Evolutionary conservation across 2,888 invertebrate species (phyloP).

Genomic region (Drosophila falleni): DNA sequence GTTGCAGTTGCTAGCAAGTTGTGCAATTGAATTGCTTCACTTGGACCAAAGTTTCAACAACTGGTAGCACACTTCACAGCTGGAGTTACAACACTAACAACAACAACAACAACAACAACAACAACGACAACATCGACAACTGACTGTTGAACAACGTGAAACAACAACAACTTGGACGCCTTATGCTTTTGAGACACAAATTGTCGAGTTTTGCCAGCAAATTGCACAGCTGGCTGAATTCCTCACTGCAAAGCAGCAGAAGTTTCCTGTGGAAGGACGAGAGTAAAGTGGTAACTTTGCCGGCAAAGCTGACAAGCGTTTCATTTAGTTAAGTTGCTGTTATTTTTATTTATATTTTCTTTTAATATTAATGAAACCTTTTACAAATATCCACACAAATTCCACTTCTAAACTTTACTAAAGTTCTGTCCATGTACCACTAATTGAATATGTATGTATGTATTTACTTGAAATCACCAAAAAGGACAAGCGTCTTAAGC

Average conservation of each 20-base stretch:
- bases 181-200: conserved; percentile 64
- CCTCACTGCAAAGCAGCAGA: neutral
- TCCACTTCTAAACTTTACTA: conserved; percentile 47
- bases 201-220: conserved; percentile 71
- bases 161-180: conserved; percentile 35
- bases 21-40: conserved; percentile 50
- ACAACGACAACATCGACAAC: conserved; percentile 12
- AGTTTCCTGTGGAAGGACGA: conserved; percentile 4
- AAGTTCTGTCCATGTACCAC: conserved; percentile 45
- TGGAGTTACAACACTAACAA: conserved; percentile 42
- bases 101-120: conserved; percentile 21
- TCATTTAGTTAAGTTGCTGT: conserved; percentile 63
- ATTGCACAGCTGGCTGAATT: conserved; percentile 73
- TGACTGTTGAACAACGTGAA: conserved; percentile 15
- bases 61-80: conserved; percentile 52
- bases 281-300: conserved; percentile 27
- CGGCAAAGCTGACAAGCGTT: conserved; percentile 60
- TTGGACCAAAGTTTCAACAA: conserved; percentile 47
- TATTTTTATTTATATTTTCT: conserved; percentile 16
- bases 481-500: conserved; percentile 12
- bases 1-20: conserved; percentile 37
- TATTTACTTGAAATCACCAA: conserved; percentile 22
- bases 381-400: conserved; percentile 51
- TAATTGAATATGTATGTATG: conserved; percentile 55
- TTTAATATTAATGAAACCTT: conserved; percentile 74